phyloP scores from a whole-genome alignment of 2,113 vertebrate species.

The Pomatostomus ruficeps region DNA sequence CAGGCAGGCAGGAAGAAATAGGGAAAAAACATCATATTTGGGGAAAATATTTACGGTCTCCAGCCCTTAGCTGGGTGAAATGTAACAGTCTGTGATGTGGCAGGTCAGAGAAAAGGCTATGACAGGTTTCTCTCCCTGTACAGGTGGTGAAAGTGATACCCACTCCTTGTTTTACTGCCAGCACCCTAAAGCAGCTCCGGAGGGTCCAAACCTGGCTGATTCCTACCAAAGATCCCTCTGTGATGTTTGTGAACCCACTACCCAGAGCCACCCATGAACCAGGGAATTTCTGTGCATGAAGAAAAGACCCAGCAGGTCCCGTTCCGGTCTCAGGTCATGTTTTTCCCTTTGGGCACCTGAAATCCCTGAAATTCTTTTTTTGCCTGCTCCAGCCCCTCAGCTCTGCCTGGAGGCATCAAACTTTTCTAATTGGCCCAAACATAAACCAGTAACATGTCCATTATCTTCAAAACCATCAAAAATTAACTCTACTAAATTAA shows the following conservation, averaged over 20 bases:
- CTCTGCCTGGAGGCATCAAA: not conserved
- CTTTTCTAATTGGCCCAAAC: too few species aligned
- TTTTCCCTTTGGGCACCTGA: not conserved
- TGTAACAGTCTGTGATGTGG: not conserved
- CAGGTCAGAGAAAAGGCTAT: not conserved
- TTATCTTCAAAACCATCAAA: too few species aligned
- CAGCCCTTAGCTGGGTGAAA: not conserved
- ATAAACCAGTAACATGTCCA: too few species aligned
- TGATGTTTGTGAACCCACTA: not conserved
- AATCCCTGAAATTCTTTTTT: not conserved
- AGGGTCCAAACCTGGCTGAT: not conserved
- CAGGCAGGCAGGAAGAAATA: not conserved
- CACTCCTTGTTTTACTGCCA: not conserved
- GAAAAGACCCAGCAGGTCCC: not conserved
- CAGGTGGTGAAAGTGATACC: accelerated
- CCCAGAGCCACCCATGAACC: not conserved
- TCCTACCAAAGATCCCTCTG: not conserved
- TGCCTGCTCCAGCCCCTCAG: not conserved
- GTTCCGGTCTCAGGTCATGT: accelerated
- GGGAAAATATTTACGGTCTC: not conserved
- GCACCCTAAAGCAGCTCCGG: not conserved
- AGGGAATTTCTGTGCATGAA: accelerated
- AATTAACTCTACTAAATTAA: too few species aligned
- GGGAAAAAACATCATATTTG: not conserved
- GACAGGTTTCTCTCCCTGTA: not conserved